Conservation (phyloP, 2,797 vertebrate genomes). For the Podargus strigoides region DNA sequence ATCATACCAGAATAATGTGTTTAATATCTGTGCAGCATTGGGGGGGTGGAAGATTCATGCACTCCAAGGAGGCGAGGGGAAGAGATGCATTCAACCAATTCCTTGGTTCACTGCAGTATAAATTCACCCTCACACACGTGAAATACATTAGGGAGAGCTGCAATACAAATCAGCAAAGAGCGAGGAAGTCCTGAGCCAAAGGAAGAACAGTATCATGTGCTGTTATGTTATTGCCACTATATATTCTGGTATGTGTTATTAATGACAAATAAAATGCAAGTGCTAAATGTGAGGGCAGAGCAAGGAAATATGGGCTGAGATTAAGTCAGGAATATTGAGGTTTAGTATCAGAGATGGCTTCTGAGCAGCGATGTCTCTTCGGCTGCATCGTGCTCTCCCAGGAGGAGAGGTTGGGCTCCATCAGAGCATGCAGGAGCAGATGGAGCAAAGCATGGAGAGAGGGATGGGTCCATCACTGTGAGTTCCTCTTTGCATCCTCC, state of each 20-base stretch:
- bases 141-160: background rate
- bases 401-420: background rate
- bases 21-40: conserved; percentile 64
- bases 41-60: conserved; percentile 61
- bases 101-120: background rate
- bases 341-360: background rate
- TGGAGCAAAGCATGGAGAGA: background rate
- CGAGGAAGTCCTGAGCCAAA: background rate
- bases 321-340: background rate
- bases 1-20: conserved; percentile 72
- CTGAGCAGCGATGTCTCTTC: background rate
- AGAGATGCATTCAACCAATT: conserved; percentile 25
- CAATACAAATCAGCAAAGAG: conserved; percentile 2
- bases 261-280: background rate
- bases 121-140: conserved; percentile 5
- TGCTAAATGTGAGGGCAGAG: background rate
- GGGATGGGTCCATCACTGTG: too few species aligned
- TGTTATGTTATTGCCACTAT: background rate
- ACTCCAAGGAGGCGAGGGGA: background rate
- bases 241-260: conserved; percentile 13
- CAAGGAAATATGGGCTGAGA: background rate
- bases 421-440: background rate
- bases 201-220: background rate
- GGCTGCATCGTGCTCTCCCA: background rate
- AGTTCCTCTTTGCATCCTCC: too few species aligned